phyloP scores from a whole-genome alignment of 2,113 vertebrate species.

The Panthera leo region DNA sequence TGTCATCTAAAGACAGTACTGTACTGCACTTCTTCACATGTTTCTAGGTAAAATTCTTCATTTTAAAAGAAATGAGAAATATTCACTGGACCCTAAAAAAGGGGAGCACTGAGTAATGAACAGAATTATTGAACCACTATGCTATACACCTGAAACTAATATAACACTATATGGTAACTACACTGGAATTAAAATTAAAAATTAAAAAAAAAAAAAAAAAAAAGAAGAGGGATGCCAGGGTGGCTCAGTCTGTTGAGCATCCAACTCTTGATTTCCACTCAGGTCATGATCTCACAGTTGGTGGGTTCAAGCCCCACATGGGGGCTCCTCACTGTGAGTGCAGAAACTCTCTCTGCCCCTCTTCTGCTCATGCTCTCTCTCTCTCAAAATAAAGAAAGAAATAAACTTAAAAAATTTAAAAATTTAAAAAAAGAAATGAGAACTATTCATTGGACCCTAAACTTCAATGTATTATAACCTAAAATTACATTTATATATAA shows the following conservation, averaged over 20 bases:
- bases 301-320: no score
- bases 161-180: background rate
- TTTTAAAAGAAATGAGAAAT: slow-evolving; percentile 27
- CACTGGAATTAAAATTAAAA: background rate
- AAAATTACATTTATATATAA: background rate
- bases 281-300: no score
- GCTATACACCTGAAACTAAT: background rate
- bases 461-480: background rate
- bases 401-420: no score
- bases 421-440: no score
- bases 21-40: background rate
- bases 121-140: background rate
- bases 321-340: no score
- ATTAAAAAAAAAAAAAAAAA: no score
- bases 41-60: background rate
- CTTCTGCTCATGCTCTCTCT: no score
- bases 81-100: background rate
- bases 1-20: background rate
- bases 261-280: no score
- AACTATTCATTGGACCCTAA: background rate
- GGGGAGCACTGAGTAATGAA: background rate
- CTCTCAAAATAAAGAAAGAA: no score
- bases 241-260: no score
- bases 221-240: no score
- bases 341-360: no score